Evolutionary conservation across 2,888 invertebrate species (phyloP).

Genomic region (Phaedon cochleariae): DNA sequence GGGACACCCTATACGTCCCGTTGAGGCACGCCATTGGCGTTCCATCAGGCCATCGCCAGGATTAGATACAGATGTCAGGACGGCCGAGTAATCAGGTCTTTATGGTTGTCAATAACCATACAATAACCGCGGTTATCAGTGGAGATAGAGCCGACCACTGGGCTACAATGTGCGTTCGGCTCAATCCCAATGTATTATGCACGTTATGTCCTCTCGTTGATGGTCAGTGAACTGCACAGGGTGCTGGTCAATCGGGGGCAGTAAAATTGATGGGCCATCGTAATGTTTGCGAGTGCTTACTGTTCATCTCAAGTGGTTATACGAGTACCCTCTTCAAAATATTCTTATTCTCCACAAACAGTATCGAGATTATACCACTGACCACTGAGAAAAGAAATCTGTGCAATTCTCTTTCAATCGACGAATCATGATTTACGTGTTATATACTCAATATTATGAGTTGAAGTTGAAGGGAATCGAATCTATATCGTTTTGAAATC

Average conservation of each 20-base stretch:
- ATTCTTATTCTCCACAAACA: too few relatives aligned
- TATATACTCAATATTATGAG: too few relatives aligned
- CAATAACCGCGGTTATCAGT: conserved; percentile 58
- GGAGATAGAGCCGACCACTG: conserved; percentile 48
- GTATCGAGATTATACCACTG: too few relatives aligned
- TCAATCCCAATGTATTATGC: conserved; percentile 43
- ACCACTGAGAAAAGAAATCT: too few relatives aligned
- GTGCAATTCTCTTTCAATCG: too few relatives aligned
- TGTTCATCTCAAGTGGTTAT: neutral
- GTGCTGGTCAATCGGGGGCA: neutral
- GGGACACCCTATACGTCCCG: too few relatives aligned
- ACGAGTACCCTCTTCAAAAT: neutral
- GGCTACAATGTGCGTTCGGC: conserved; percentile 50
- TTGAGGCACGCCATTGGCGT: conserved; percentile 28
- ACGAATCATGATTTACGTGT: too few relatives aligned
- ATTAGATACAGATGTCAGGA: conserved; percentile 55
- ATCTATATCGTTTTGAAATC: too few relatives aligned
- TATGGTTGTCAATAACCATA: conserved; percentile 59
- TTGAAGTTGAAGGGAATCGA: too few relatives aligned
- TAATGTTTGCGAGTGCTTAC: neutral
- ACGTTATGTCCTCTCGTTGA: conserved; percentile 6
- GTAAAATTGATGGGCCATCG: neutral
- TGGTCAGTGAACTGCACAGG: neutral
- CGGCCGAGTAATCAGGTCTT: conserved; percentile 54
- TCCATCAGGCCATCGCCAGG: conserved; percentile 43